Percentiles rank a stretch among this genome's conserved stretches.
Evolutionary conservation across 2,113 vertebrate species (phyloP).

Genomic region (Dryoscopus gambensis): DNA sequence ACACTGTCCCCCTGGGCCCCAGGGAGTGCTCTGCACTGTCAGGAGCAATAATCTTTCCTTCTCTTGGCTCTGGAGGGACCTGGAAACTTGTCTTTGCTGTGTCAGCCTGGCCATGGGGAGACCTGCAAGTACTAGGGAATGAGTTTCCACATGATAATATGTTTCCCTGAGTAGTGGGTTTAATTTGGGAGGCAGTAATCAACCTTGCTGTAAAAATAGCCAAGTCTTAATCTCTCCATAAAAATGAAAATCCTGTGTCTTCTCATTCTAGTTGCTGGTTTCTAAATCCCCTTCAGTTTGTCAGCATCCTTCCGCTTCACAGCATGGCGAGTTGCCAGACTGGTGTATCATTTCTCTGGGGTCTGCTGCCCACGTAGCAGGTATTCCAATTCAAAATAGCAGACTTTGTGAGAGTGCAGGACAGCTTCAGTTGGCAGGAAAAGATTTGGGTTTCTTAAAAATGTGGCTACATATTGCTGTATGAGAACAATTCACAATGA

Average conservation of each 20-base stretch:
- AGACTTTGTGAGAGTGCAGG: not conserved
- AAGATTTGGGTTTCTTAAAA: not conserved
- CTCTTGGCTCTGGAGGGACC: not conserved
- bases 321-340: not conserved
- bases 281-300: not conserved
- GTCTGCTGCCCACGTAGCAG: not conserved
- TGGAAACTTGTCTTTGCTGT: not conserved
- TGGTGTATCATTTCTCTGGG: not conserved
- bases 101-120: not conserved
- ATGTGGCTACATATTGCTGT: not conserved
- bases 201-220: not conserved
- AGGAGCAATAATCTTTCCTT: not conserved
- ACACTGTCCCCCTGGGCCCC: too few species aligned
- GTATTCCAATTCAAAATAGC: constrained; percentile 7
- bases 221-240: not conserved
- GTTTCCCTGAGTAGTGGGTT: not conserved
- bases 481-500: not conserved
- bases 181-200: not conserved
- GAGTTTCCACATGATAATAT: not conserved
- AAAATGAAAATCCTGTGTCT: not conserved
- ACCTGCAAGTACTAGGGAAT: not conserved
- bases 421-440: not conserved
- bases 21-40: not conserved
- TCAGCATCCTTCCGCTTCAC: not conserved
- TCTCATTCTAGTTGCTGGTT: not conserved